Base-by-base conservation (phyloP, 2,113 vertebrate species). In the Sigmodon hispidus region DNA sequence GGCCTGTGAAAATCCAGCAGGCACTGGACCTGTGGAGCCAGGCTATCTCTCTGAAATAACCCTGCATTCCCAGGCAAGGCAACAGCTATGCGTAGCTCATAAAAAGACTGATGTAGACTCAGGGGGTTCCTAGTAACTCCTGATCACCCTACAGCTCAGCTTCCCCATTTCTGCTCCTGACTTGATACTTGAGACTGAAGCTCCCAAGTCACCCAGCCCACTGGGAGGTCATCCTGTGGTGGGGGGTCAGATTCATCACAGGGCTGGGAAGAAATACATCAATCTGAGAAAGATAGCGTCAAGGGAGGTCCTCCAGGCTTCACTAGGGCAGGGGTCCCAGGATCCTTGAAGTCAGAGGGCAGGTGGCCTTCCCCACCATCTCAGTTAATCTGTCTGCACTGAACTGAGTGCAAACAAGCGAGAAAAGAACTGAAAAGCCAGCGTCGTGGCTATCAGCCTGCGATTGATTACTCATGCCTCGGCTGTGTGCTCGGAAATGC, bases 401-500 rank as follows among this genome's bases (percentile, higher is more conserved):
- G 81, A 93, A 87, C 29, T 6, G 34, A 84, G 67, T 52, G 48
- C 43, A 61, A 65, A 75, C 43, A 77, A 57, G 13, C 65, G 59
- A 87, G 81, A 48, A 50, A 13, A 50, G 55, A 59, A 17, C 8
- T 69, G 95, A 90, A 95, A 95, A 91, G 16, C 40, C 67, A 48
- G 91, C 92, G 91, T 90, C 52, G 83, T 94, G 93, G 94, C 90
- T 94, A 61, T 85, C 7, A 21, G 86, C 90, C 87, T 89, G 77
- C 1, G 22, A 96, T 97, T 95, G 22, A 96, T 97, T 95, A 96
- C 92, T 96, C 96, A 97, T 59, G 79, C 91, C 94, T 57, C 43
- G 17, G 92, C 26, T 94, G 97, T 92, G 88, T 70, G 89, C 83
- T 93, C 76, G 31, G 77, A 96, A 70, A 97, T 96, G 96, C 96